A percentile compares a stretch with the other conserved stretches of the same genome.
Conservation (phyloP, 2,113 vertebrate species). For the Cariama cristata region DNA sequence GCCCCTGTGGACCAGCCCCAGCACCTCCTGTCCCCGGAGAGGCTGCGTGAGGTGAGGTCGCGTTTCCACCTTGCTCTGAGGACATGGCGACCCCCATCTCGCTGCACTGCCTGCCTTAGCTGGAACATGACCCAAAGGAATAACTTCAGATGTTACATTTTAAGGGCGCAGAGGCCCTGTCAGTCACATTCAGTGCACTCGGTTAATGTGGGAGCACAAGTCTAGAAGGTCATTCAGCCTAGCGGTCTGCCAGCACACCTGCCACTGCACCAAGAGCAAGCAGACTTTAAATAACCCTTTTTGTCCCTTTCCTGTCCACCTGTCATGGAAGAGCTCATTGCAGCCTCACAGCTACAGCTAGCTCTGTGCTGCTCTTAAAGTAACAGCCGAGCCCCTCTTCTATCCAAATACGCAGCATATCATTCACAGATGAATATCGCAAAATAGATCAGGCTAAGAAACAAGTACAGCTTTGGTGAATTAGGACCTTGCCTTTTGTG, state of each 20-base stretch:
- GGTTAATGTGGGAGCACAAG: background rate
- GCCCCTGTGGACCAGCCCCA: accelerated
- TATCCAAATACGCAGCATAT: accelerated
- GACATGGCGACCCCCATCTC: accelerated
- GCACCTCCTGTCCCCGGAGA: background rate
- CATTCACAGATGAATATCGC: background rate
- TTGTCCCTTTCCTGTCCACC: slow-evolving; percentile 58
- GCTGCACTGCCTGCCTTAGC: accelerated
- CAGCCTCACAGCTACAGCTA: background rate
- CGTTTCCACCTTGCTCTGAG: accelerated
- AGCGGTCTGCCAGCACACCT: slow-evolving; percentile 52
- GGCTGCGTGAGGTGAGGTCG: background rate
- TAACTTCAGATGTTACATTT: background rate
- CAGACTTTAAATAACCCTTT: slow-evolving; percentile 59
- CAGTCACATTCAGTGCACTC: background rate
- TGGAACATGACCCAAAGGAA: background rate
- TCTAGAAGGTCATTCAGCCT: slow-evolving; percentile 34
- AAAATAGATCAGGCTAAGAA: background rate
- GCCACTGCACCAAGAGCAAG: background rate
- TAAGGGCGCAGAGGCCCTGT: background rate
- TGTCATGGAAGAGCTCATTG: slow-evolving; percentile 3
- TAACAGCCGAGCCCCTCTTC: background rate
- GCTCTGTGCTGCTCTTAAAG: background rate
- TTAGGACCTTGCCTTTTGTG: background rate
- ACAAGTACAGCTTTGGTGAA: background rate